Base-by-base conservation (phyloP, 1,140 invertebrate species). In the Heliconius eleuchia region DNA sequence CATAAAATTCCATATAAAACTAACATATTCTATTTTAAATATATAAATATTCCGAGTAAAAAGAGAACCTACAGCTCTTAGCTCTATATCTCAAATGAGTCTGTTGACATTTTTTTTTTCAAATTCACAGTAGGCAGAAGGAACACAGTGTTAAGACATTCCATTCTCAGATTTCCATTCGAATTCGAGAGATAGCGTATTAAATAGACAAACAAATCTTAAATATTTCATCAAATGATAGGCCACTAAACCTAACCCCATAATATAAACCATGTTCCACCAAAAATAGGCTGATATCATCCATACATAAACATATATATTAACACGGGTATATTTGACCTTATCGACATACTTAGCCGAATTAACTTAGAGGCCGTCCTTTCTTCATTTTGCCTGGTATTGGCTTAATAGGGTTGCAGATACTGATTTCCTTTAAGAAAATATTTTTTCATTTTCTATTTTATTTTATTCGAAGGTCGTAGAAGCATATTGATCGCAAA, bases 341-440 rank as follows among this genome's bases (percentile, higher is more conserved):
- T 83, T 78, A 83, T 83, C 82, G 79, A 83, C 60, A 79, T 83
- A 83, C 82, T 83, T 80, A 80, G 74, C 73, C 60, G 79, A 78
- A 83, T 83, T 83, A 80, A 83, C 82, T 80, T 71, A 18, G 82
- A 81, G 77, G 52, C 79, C 60, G 76, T 66, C 79, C 82, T 80
- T 83, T 80, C 76, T 79, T 80, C 78, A 82, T 80, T 82, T 80
- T 78, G 66, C 52, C 34, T 16, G 72, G 73, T 78, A 83, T 80
- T 80, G 57, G 74, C 76, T 78, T 77, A 73, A 66, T 77, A 83
- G 76, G 78, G 82, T 71, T 83, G 82, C 27, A 30, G 60, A 66
- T 27, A 23, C 23, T 66, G 42, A 16, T 46, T 30, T 66, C 3
- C 19, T 66, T 16, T 9, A 23, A n/a, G n/a, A 66, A 27, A 66